Conservation (phyloP, 2,113 vertebrate species). For the Seriola aureovittata region DNA sequence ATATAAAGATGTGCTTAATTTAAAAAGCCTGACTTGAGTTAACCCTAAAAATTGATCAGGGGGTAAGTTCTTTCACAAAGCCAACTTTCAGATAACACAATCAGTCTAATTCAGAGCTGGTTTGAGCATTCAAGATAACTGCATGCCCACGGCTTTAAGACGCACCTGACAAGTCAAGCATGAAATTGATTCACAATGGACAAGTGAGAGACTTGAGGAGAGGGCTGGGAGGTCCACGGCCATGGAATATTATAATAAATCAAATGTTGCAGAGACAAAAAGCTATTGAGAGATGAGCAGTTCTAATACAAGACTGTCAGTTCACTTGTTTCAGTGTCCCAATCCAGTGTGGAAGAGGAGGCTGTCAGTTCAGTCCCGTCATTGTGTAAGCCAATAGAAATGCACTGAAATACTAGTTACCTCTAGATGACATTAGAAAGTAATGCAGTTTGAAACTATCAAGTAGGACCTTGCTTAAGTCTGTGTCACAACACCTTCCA, state of each 20-base stretch:
- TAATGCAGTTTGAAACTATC: not conserved
- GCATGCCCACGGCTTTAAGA: not conserved
- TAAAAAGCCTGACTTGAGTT: conserved; percentile 16
- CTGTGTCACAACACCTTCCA: conserved; percentile 14
- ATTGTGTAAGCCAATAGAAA: not conserved
- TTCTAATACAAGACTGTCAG: not conserved
- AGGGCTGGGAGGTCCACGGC: not conserved
- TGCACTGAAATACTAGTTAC: not conserved
- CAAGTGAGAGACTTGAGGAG: not conserved
- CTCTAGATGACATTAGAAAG: not conserved
- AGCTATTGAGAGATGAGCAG: not conserved
- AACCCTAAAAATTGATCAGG: not conserved
- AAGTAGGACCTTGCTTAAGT: not conserved
- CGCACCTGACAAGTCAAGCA: conserved; percentile 20
- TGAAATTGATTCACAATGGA: conserved; percentile 27
- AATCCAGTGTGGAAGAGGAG: not conserved
- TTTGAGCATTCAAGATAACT: conserved; percentile 13
- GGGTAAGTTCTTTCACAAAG: conserved; percentile 2
- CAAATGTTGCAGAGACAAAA: not conserved
- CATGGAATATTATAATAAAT: not conserved
- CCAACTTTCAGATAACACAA: conserved; percentile 18
- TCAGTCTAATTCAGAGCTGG: conserved; percentile 21
- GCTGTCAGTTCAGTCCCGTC: not conserved
- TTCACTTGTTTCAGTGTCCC: not conserved
- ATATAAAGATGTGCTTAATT: conserved; percentile 4